Conservation (phyloP, 2,797 vertebrate species). For the Dromococcyx pavoninus region DNA sequence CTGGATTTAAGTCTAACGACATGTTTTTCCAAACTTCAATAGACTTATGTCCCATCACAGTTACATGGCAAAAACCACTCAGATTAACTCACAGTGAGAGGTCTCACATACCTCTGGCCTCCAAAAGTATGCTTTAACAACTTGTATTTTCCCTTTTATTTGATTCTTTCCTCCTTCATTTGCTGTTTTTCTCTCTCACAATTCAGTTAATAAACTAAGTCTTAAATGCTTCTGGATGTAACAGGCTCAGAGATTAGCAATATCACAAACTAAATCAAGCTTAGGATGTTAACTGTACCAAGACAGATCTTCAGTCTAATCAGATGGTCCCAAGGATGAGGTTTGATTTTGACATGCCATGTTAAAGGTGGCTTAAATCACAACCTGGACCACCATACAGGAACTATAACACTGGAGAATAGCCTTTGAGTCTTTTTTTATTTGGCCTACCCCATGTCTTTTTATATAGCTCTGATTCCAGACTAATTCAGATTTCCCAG, state of each 20-base stretch:
- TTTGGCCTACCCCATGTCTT: neutral
- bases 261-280: neutral
- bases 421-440: rapidly evolving
- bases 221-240: neutral
- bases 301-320: neutral
- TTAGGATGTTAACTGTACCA: neutral
- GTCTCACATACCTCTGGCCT: neutral
- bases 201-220: neutral
- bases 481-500: neutral
- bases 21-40: neutral
- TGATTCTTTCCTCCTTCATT: neutral
- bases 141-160: neutral
- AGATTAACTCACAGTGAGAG: neutral
- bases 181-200: neutral
- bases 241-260: neutral
- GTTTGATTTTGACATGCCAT: neutral
- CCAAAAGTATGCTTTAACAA: neutral
- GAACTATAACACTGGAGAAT: neutral
- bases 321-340: neutral
- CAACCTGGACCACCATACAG: neutral
- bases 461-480: neutral
- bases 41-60: neutral
- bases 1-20: neutral
- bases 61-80: neutral
- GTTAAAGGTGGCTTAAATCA: neutral